Base-by-base conservation (phyloP, 2,113 vertebrate genomes). In the Struthidea cinerea region DNA sequence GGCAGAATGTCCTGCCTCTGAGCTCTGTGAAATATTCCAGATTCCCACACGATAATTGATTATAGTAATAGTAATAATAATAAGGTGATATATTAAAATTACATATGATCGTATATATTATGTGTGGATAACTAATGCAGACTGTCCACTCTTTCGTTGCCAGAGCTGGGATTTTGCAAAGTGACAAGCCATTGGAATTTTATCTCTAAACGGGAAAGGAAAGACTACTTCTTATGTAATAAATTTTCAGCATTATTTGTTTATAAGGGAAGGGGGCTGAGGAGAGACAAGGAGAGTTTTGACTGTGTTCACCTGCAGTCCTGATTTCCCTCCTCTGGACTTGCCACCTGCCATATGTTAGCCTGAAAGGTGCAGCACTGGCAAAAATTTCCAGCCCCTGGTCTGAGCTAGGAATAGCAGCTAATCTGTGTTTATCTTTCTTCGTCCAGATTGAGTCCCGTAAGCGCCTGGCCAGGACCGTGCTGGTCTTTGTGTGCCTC, bases 401-500 rank as follows among this genome's bases (percentile, higher is more conserved):
- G 14, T 52, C 11, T n/a, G 47, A 82, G 23, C 33, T 30, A 17
- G 69, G 77, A 68, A 11, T 7, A 78, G 22, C 46, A 77, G 46
- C 65, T 96, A 16, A 95, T 13, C n/a, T 67, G 17, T 42, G 16
- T 68, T 91, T 57, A 79, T 59, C 23, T 56, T 85, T 81, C 73
- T 79, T 70, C n/a, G 32, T 74, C 60, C 97, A 99, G 99, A 98
- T 99, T 6, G 98, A 99, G 96, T 99, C 99, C 27, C 98, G 99
- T 39, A 99, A 99, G 96, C 98, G 99, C 14, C 98, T 99, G 65
- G 99, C 99, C 87, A 99, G 98, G 96, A 99, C 98, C 1, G 99
- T 99, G 26, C 97, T 99, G 96, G 99, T 99, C 94, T 99, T 99
- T 20, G 99, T 99, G 73, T 98, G 97, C 65, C 98, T 99, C 91